These are phyloP conservation scores for Gonatopus flavifemur DNA, from an alignment of 1,140 invertebrate genomes.

Conservation along the genomic window DNA sequence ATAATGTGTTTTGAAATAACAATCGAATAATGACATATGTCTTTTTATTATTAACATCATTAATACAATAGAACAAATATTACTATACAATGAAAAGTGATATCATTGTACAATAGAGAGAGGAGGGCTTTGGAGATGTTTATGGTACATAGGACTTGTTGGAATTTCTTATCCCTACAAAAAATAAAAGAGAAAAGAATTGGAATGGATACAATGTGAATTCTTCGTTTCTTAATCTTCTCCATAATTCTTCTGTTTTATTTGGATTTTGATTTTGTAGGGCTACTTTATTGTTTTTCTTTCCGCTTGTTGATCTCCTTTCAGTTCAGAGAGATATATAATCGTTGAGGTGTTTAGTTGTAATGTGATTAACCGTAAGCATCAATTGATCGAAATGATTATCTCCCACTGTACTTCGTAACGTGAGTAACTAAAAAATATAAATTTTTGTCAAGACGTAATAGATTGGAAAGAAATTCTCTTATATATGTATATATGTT, in stretches of 20 bases:
- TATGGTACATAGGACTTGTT: slow-evolving; percentile 26
- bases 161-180: no score
- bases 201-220: no score
- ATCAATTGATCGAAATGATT: slow-evolving; percentile 72
- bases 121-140: slow-evolving; percentile 40
- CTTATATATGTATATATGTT: neutral
- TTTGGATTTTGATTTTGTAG: no score
- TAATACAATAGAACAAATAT: slow-evolving; percentile 49
- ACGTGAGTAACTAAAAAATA: slow-evolving; percentile 64
- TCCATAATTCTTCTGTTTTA: no score
- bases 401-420: slow-evolving; percentile 68
- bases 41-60: slow-evolving; percentile 50
- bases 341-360: slow-evolving; percentile 67
- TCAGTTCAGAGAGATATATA: slow-evolving; percentile 61
- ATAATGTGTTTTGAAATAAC: no score
- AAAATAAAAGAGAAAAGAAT: no score
- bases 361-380: slow-evolving; percentile 67
- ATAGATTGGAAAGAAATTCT: slow-evolving; percentile 16
- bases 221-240: no score
- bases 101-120: slow-evolving; percentile 41
- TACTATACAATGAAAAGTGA: slow-evolving; percentile 53
- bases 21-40: slow-evolving; percentile 12
- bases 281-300: slow-evolving; percentile 11
- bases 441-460: slow-evolving; percentile 22
- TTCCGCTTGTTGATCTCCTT: slow-evolving; percentile 4